Evolutionary conservation across 1,140 invertebrate species (phyloP).

Genomic region (Bombyx mori): DNA sequence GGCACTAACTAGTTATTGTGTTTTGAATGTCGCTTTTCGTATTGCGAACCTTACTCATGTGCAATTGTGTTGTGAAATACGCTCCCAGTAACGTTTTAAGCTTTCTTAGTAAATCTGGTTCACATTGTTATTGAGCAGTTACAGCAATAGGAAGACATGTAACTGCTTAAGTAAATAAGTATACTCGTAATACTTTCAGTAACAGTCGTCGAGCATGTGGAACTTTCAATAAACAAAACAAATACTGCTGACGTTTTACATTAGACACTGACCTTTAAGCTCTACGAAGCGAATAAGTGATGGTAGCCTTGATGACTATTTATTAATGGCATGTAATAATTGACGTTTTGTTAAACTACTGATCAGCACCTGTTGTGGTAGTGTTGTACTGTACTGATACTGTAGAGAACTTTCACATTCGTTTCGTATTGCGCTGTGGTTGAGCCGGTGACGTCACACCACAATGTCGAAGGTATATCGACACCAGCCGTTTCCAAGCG

Average conservation of each 20-base stretch:
- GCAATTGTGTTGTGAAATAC: conserved; percentile 31
- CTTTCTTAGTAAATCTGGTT: conserved; percentile 8
- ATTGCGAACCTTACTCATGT: conserved; percentile 33
- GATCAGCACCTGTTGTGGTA: conserved; percentile 45
- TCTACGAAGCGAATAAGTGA: neutral
- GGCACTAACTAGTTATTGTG: conserved; percentile 16
- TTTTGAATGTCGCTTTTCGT: conserved; percentile 26
- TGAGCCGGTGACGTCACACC: conserved; percentile 52
- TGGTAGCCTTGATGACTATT: conserved; percentile 11
- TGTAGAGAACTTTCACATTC: conserved; percentile 65
- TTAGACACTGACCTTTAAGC: conserved; percentile 2
- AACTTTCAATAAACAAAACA: neutral
- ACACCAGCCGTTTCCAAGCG: too few species aligned
- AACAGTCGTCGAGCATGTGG: conserved; percentile 13
- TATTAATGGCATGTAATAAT: conserved; percentile 13
- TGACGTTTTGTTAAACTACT: conserved; percentile 34
- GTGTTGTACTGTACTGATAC: conserved; percentile 39
- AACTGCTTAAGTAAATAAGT: conserved; percentile 13
- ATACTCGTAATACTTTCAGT: conserved; percentile 8
- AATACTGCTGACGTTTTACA: neutral
- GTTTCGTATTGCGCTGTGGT: conserved; percentile 48
- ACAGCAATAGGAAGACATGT: conserved; percentile 27
- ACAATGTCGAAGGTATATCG: conserved; percentile 7
- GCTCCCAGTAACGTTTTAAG: conserved; percentile 6
- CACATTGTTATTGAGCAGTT: conserved; percentile 19